Evolutionary conservation across 2,888 invertebrate genomes (phyloP), one percentile per base, ranked within the genome.

Genomic region (Lapara coniferarum): DNA sequence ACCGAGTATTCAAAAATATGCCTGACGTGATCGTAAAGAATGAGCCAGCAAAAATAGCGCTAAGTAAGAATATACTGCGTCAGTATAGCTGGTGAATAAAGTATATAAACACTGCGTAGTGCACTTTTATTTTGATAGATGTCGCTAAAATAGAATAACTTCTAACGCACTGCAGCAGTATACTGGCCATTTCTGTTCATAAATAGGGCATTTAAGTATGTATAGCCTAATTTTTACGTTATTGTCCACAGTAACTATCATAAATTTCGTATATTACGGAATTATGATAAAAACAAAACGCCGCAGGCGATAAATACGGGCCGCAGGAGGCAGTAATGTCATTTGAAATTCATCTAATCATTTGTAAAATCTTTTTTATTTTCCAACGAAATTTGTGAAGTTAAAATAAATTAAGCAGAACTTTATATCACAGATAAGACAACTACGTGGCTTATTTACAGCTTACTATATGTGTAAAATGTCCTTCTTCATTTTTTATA

Each of bases 401-500:
- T 66, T 52, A 66, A 66, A 66, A 66, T 66, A 52, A 37, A 52
- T 52, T 10, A 52, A 37, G 52, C 66, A 30, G 37, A 66, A 66
- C 66, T 52, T 25, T 25, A 30, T 37, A 52, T 66, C 52, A 66
- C 30, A 52, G 52, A 51, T 52, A 51, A 68, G 37, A 59, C 25
- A 25, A 51, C 72, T 66, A 69, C 70, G 68, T 72, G 68, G 69
- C 72, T 79, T 75, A 80, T 79, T 80, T 80, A 78, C 74, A n/a
- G 59, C 37, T 14, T 37, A 68, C 37, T 59, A 59, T 46, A 63
- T 59, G 37, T 74, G 79, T 76, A 80, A 75, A 76, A 80, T 78
- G 79, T 78, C 73, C 73, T 78, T 79, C 77, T 78, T 78, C 75
- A 78, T 77, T 78, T 83, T 83, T 81, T 80, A 76, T 82, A 80